A percentile compares a stretch with the other conserved stretches of the same genome.
These are phyloP conservation scores for Steinernema carpocapsae DNA, from an alignment of 2,888 invertebrate species.

Conservation along the genomic window DNA sequence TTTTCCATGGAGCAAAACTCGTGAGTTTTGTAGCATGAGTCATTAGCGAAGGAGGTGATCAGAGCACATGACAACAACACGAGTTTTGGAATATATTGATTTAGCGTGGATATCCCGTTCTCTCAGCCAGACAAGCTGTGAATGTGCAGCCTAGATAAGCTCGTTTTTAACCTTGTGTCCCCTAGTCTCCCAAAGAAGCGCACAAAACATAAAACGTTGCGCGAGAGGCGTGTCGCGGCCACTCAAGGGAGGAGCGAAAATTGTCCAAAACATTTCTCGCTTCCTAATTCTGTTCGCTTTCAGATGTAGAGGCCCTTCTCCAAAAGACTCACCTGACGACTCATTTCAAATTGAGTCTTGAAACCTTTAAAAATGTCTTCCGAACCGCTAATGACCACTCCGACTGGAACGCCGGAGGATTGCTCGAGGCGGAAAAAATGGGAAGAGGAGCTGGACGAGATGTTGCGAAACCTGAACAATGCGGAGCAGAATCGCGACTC, in stretches of 20 bases:
- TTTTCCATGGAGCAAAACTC: no score
- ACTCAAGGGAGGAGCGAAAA: conserved; percentile 1
- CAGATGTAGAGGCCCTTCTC: conserved; percentile 26
- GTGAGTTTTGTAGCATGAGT: no score
- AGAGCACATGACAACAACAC: no score
- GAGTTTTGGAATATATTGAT: no score
- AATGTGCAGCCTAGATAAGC: no score
- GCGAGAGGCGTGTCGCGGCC: background rate
- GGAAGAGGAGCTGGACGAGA: conserved; percentile 33
- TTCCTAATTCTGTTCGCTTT: background rate
- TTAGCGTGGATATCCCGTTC: no score
- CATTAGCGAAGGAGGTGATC: no score
- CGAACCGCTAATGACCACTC: background rate
- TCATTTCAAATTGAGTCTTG: background rate
- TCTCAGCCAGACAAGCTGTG: no score
- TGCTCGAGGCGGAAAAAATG: background rate
- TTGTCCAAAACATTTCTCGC: background rate
- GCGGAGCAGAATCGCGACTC: conserved; percentile 15
- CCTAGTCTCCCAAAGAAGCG: background rate
- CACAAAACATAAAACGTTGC: background rate
- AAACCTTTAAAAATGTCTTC: background rate
- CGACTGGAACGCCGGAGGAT: background rate
- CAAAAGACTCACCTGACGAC: no score
- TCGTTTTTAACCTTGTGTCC: background rate
- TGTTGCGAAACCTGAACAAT: conserved; percentile 3